Evolutionary conservation across 2,888 invertebrate species (phyloP).

Genomic region (Synanthedon myopaeformis): DNA sequence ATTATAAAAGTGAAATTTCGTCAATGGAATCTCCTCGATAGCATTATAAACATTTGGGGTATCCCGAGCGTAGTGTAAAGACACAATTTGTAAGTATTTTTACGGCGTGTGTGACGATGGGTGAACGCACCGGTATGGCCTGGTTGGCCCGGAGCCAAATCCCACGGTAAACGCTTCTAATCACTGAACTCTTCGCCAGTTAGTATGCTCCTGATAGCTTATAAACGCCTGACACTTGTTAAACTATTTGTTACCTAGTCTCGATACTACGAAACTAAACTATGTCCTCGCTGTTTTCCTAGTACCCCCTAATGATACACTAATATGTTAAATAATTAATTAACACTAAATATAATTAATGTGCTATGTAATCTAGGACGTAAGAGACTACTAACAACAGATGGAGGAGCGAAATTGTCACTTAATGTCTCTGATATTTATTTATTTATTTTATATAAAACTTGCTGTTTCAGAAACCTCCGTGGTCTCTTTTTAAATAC

Average conservation of each 20-base stretch:
- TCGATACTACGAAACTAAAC: background rate
- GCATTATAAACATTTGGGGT: slow-evolving; percentile 28
- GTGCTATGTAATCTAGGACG: slow-evolving; percentile 2
- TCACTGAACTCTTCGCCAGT: slow-evolving; percentile 49
- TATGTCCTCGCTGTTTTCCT: slow-evolving; percentile 2
- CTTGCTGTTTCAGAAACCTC: too few relatives aligned
- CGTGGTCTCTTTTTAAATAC: too few relatives aligned
- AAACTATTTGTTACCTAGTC: slow-evolving; percentile 30
- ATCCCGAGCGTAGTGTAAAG: slow-evolving; percentile 30
- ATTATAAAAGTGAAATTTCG: background rate
- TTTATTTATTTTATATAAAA: too few relatives aligned
- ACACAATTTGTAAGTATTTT: slow-evolving; percentile 52
- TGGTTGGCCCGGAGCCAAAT: slow-evolving; percentile 60
- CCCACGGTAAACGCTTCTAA: slow-evolving; percentile 63
- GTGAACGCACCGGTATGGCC: slow-evolving; percentile 64
- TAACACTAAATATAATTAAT: background rate
- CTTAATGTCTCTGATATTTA: background rate
- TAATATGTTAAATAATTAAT: slow-evolving; percentile 5
- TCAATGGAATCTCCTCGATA: slow-evolving; percentile 4
- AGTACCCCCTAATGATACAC: slow-evolving; percentile 1
- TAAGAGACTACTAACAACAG: slow-evolving; percentile 4
- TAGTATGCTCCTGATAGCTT: slow-evolving; percentile 53
- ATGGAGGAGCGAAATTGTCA: slow-evolving; percentile 3
- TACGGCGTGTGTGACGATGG: slow-evolving; percentile 33
- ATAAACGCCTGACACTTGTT: slow-evolving; percentile 55